phyloP scores from a whole-genome alignment of 1,140 invertebrate species.

The Polypedilum pembai region DNA sequence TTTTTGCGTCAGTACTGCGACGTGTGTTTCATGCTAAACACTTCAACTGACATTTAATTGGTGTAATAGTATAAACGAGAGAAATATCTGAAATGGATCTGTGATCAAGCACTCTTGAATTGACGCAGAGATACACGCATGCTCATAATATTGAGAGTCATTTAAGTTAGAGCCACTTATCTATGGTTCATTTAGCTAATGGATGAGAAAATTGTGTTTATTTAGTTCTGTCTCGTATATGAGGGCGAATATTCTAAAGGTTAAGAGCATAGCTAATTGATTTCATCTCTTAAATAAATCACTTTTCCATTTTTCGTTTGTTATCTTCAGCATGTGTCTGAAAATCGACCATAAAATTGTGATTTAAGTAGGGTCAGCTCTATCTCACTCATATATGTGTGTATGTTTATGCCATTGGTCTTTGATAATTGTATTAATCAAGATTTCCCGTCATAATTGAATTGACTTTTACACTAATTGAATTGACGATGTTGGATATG shows the following conservation, averaged over 20 bases:
- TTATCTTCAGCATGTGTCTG: background rate
- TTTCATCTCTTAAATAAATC: background rate
- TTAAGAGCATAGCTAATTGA: conserved; percentile 24
- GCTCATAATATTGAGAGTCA: background rate
- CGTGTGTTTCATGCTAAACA: too few species aligned
- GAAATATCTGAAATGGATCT: too few species aligned
- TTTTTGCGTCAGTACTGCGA: background rate
- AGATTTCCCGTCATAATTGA: conserved; percentile 15
- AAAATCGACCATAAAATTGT: conserved; percentile 1
- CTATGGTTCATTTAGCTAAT: conserved; percentile 20
- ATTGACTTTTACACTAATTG: conserved; percentile 17
- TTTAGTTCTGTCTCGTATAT: background rate
- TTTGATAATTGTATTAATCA: conserved; percentile 13
- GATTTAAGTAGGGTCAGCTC: background rate
- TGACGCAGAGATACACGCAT: too few species aligned
- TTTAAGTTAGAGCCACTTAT: conserved; percentile 9
- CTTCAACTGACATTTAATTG: too few species aligned
- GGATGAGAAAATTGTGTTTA: conserved; percentile 20
- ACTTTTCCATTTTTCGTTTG: background rate
- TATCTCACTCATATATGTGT: background rate
- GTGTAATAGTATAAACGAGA: too few species aligned
- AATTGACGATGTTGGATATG: background rate
- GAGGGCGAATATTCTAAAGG: background rate
- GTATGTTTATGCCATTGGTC: background rate
- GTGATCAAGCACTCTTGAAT: too few species aligned